Percentiles rank a stretch among this genome's conserved stretches.
These are phyloP conservation scores for Priocnemis perturbator DNA, from an alignment of 2,888 invertebrate species.

Conservation along the genomic window DNA sequence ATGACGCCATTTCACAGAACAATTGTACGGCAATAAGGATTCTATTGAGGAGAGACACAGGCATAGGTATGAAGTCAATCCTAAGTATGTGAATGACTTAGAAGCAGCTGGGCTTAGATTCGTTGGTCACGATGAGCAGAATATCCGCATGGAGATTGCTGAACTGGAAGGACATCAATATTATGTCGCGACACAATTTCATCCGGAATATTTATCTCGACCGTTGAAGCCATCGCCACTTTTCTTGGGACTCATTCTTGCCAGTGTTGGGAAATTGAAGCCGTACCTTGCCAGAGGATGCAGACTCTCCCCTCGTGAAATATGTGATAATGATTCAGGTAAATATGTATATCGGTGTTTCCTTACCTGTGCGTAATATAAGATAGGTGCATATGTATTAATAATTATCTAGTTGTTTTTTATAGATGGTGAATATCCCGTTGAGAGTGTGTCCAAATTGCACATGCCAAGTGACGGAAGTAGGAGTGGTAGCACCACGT, in stretches of 20 bases:
- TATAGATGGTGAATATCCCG: conserved; percentile 52
- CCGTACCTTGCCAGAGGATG: conserved; percentile 85
- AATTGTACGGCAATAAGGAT: conserved; percentile 86
- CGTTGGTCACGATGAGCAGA: conserved; percentile 88
- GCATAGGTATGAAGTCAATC: conserved; percentile 98
- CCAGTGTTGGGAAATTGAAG: conserved; percentile 88
- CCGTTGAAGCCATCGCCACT: conserved; percentile 95
- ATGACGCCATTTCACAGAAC: conserved; percentile 75
- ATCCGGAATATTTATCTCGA: conserved; percentile 97
- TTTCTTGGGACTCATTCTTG: conserved; percentile 95
- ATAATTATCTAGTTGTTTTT: conserved; percentile 13
- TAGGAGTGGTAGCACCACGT: conserved; percentile 45
- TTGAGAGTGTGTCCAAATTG: conserved; percentile 30
- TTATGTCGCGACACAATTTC: conserved; percentile 97
- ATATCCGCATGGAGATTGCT: conserved; percentile 95
- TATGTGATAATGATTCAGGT: conserved; percentile 86
- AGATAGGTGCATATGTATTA: neutral
- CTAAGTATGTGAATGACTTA: conserved; percentile 85
- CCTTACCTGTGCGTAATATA: neutral
- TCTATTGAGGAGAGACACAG: conserved; percentile 95
- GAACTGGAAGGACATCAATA: conserved; percentile 92
- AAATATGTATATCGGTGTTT: conserved; percentile 1
- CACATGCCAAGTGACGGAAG: conserved; percentile 26
- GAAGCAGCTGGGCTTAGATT: conserved; percentile 91
- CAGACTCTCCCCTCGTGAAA: conserved; percentile 84